Conservation (phyloP, 30 jellyfish, hydroid and myxozoan genomes). For the Mastigias papua region DNA sequence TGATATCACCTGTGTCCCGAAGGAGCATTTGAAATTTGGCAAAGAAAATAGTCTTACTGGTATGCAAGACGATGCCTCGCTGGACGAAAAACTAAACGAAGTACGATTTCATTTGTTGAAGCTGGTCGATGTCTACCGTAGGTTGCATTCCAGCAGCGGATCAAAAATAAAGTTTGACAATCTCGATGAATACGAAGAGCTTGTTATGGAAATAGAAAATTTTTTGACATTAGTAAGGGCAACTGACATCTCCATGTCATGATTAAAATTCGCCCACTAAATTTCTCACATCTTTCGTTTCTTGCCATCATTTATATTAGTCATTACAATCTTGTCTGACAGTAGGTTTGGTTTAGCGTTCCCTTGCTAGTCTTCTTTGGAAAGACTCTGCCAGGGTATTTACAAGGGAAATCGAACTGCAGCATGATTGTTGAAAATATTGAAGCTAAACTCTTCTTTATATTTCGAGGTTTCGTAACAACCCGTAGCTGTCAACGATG, state of each 20-base stretch:
- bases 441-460: no score
- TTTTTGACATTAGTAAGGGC: not conserved
- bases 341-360: no score
- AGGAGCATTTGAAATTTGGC: conserved; percentile 46
- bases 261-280: no score
- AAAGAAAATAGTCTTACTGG: not conserved
- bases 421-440: no score
- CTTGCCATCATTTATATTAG: no score
- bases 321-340: no score
- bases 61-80: not conserved
- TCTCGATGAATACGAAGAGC: not conserved
- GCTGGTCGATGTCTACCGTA: not conserved
- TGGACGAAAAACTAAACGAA: not conserved
- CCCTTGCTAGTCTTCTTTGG: no score
- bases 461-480: no score
- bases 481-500: no score
- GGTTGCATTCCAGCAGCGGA: not conserved
- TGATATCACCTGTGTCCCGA: conserved; percentile 45
- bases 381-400: no score
- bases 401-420: no score
- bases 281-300: no score
- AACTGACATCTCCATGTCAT: not conserved
- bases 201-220: not conserved
- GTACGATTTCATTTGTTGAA: conserved; percentile 21
- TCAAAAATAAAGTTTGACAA: not conserved